Evolutionary conservation across 1,140 invertebrate species (phyloP).

Genomic region (Euwallacea similis): DNA sequence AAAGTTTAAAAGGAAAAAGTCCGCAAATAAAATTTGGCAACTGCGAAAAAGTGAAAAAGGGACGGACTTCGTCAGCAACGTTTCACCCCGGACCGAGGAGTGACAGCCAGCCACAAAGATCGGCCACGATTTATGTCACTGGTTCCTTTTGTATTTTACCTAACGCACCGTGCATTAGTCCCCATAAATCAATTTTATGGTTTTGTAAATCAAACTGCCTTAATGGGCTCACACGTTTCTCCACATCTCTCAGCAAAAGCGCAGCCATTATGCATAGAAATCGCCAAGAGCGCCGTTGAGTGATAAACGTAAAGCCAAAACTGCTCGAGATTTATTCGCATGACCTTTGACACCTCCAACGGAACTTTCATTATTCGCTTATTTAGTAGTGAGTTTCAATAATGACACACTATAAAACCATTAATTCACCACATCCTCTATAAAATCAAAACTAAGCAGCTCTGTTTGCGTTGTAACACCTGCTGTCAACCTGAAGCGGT

Average conservation of each 20-base stretch:
- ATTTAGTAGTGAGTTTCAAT: background rate
- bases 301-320: slow-evolving; percentile 34
- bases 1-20: too few species aligned
- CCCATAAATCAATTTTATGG: slow-evolving; percentile 56
- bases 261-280: slow-evolving; percentile 37
- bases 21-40: background rate
- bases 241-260: slow-evolving; percentile 35
- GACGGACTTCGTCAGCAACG: slow-evolving; percentile 26
- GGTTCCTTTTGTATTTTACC: slow-evolving; percentile 54
- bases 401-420: background rate
- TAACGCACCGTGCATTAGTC: slow-evolving; percentile 54
- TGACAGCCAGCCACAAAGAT: slow-evolving; percentile 54
- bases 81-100: slow-evolving; percentile 24
- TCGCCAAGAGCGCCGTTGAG: slow-evolving; percentile 30
- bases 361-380: slow-evolving; percentile 2
- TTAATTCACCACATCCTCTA: background rate
- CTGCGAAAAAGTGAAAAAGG: slow-evolving; percentile 14
- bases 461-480: slow-evolving; percentile 17
- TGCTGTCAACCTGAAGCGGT: slow-evolving; percentile 25
- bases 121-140: slow-evolving; percentile 54
- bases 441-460: slow-evolving; percentile 7
- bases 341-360: slow-evolving; percentile 25
- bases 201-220: slow-evolving; percentile 55
- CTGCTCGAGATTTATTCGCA: slow-evolving; percentile 19
- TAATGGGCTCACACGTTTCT: slow-evolving; percentile 47